Percentiles rank a stretch among this genome's conserved stretches.
phyloP scores from a whole-genome alignment of 2,797 vertebrate genomes.

The Sardinella longiceps region DNA sequence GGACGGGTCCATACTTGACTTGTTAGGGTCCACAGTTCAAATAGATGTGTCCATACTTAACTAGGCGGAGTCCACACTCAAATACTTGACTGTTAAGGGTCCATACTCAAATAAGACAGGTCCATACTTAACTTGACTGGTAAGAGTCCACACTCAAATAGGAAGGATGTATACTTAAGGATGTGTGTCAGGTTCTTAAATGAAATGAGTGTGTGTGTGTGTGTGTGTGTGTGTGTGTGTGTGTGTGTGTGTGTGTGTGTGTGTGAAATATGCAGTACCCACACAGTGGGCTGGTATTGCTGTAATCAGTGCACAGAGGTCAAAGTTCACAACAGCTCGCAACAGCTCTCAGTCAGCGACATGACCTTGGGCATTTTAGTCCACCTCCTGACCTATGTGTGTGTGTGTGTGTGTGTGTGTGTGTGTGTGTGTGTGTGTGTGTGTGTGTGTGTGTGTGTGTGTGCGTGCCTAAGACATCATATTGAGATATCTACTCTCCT shows the following conservation, averaged over 20 bases:
- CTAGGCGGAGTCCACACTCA: background rate
- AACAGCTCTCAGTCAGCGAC: conserved; percentile 22
- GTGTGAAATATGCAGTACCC: background rate
- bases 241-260: too few species aligned
- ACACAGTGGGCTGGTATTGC: too few species aligned
- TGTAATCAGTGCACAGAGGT: background rate
- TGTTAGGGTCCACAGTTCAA: too few species aligned
- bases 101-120: too few species aligned
- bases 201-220: conserved; percentile 4
- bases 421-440: conserved; percentile 14
- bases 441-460: conserved; percentile 10
- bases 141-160: too few species aligned
- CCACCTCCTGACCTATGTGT: conserved; percentile 23
- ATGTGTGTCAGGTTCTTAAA: background rate
- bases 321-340: background rate
- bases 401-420: background rate
- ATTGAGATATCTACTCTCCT: conserved; percentile 89
- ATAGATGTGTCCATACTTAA: too few species aligned
- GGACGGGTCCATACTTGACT: background rate
- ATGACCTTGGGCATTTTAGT: background rate
- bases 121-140: too few species aligned
- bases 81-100: background rate
- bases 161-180: background rate
- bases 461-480: conserved; percentile 80
- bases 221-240: too few species aligned